phyloP scores from a whole-genome alignment of 2,797 vertebrate species.

The Cossypha caffra region DNA sequence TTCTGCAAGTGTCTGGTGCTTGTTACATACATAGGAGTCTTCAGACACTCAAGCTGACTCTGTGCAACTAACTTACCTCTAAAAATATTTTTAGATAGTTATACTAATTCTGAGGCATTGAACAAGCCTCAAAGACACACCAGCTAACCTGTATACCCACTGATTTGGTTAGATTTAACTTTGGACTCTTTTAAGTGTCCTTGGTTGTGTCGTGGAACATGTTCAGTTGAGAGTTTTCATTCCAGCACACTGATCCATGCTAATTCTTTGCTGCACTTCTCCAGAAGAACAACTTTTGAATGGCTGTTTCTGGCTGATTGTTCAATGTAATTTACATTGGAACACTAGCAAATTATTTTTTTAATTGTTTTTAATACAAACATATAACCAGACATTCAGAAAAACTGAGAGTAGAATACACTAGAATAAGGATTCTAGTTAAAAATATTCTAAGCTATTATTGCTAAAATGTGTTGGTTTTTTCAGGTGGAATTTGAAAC shows the following conservation, averaged over 20 bases:
- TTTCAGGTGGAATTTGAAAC: neutral
- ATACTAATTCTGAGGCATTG: neutral
- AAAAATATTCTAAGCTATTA: neutral
- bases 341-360: neutral
- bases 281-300: neutral
- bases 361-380: neutral
- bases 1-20: neutral
- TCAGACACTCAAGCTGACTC: neutral
- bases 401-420: neutral
- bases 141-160: neutral
- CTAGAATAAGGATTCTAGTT: neutral
- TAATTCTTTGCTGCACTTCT: neutral
- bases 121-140: neutral
- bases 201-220: fast-evolving
- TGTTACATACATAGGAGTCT: neutral
- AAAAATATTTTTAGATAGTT: neutral
- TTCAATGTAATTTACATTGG: neutral
- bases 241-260: neutral
- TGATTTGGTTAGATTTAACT: neutral
- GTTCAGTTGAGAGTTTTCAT: neutral
- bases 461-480: neutral
- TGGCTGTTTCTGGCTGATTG: neutral
- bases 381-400: neutral
- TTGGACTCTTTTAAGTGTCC: neutral
- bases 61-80: neutral